These are phyloP conservation scores for Mellivora capensis DNA, from an alignment of 2,113 vertebrate genomes.

Conservation along the genomic window DNA sequence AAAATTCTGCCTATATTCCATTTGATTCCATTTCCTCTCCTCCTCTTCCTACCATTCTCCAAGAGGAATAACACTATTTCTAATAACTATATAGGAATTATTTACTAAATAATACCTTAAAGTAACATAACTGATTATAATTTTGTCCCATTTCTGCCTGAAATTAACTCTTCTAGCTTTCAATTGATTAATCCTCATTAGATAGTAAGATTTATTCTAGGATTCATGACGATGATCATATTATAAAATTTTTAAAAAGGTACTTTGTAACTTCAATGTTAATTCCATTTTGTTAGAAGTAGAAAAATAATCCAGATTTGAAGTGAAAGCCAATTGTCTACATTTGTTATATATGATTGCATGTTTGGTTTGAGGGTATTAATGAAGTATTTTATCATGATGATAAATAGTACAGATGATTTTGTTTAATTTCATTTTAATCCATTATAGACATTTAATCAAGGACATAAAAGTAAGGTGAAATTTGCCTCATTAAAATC, in stretches of 20 bases:
- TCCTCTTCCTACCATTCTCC: background rate
- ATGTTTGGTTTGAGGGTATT: background rate
- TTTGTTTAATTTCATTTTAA: conserved; percentile 15
- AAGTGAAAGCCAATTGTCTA: background rate
- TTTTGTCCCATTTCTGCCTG: background rate
- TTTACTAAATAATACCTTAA: conserved; percentile 7
- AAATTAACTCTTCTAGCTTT: conserved; percentile 27
- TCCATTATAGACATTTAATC: background rate
- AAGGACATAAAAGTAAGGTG: conserved; percentile 2
- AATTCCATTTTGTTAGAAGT: background rate
- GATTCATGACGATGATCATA: background rate
- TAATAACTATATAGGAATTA: background rate
- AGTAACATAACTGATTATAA: background rate
- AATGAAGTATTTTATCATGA: background rate
- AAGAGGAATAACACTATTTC: background rate
- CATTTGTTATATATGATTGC: background rate
- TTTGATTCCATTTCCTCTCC: background rate
- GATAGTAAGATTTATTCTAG: background rate
- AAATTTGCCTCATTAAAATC: conserved; percentile 22
- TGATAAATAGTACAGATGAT: background rate
- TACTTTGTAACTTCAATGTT: background rate
- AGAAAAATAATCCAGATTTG: background rate
- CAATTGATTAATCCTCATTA: background rate
- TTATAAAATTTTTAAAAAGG: background rate
- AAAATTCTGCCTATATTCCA: background rate